Conservation (phyloP, 2,113 vertebrate genomes). For the Gallinago jamesoni region DNA sequence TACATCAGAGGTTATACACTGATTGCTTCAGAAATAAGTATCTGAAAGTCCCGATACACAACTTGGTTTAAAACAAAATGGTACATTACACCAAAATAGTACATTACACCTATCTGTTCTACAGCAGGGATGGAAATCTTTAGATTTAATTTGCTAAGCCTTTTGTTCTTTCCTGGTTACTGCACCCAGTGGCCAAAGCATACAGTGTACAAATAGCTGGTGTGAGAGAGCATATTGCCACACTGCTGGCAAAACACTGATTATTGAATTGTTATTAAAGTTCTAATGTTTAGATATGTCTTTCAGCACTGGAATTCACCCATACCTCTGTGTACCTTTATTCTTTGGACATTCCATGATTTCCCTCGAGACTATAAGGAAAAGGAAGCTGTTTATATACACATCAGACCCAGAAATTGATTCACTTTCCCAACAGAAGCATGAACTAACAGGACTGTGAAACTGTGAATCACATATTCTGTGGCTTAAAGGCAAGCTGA, state of each 20-base stretch:
- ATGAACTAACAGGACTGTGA: neutral
- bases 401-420: conserved; percentile 6
- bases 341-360: neutral
- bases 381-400: neutral
- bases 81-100: conserved; percentile 12
- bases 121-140: neutral
- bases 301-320: neutral
- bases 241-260: neutral
- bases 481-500: conserved; percentile 12
- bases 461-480: neutral
- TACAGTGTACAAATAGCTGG: neutral
- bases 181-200: neutral
- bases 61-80: conserved; percentile 43
- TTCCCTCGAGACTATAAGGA: conserved; percentile 4
- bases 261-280: neutral
- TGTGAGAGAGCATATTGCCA: neutral
- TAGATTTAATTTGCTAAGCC: neutral
- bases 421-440: conserved; percentile 24
- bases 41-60: neutral
- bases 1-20: neutral
- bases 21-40: neutral
- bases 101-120: conserved; percentile 19
- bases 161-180: conserved; percentile 4
- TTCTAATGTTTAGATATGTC: neutral
- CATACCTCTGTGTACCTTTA: neutral